A percentile compares a stretch with the other conserved stretches of the same genome.
Conservation (phyloP, 2,113 vertebrate genomes). For the Burhinus oedicnemus region DNA sequence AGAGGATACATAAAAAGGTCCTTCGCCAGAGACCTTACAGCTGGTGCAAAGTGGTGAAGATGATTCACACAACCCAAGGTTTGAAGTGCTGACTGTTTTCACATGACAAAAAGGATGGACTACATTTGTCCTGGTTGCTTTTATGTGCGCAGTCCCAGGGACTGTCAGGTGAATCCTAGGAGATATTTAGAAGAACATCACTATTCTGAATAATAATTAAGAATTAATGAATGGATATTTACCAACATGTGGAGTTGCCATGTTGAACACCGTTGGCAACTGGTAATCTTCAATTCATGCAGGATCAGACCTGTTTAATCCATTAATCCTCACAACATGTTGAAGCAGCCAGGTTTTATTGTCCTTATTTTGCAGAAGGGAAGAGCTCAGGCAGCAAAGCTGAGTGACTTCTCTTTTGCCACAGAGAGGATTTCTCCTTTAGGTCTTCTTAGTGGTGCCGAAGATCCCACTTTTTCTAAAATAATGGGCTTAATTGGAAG, state of each 20-base stretch:
- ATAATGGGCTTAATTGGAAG: background rate
- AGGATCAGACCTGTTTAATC: slow-evolving; percentile 58
- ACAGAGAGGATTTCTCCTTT: background rate
- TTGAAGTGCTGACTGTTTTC: background rate
- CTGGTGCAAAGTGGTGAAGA: background rate
- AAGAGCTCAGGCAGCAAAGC: background rate
- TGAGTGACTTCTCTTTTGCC: background rate
- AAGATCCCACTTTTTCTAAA: background rate
- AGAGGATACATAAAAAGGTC: background rate
- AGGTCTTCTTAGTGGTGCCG: background rate
- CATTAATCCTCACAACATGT: slow-evolving; percentile 21
- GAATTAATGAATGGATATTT: background rate
- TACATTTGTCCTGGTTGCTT: background rate
- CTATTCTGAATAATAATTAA: background rate
- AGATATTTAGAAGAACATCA: background rate
- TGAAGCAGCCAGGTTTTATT: background rate
- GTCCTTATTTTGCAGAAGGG: background rate
- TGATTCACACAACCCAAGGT: background rate
- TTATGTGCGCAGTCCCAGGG: background rate
- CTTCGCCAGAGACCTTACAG: background rate
- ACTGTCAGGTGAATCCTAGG: background rate
- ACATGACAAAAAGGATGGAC: background rate
- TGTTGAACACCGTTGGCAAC: slow-evolving; percentile 1
- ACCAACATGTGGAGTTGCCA: background rate
- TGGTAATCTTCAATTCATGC: background rate